These are phyloP conservation scores for Misgurnus mizolepis DNA, from an alignment of 2,113 vertebrate species.

Conservation along the genomic window DNA sequence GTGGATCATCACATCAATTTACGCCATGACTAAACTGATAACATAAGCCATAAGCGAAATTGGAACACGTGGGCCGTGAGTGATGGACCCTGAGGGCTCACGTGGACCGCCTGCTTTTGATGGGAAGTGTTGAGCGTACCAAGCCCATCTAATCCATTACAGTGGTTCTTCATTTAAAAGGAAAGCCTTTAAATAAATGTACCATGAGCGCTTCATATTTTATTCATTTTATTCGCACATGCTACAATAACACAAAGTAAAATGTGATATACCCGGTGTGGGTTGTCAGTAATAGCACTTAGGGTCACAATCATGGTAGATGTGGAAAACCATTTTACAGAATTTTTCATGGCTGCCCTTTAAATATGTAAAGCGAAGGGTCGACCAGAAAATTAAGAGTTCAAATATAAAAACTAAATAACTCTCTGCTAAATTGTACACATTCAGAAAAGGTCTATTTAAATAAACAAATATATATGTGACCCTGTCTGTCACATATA, in stretches of 20 bases:
- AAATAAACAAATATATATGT: too few species aligned
- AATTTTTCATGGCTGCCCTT: neutral
- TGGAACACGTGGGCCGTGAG: slow-evolving; percentile 45
- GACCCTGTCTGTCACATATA: too few species aligned
- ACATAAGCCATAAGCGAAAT: slow-evolving; percentile 45
- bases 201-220: slow-evolving; percentile 24
- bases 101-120: neutral
- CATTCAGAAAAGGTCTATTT: too few species aligned
- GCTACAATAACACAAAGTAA: slow-evolving; percentile 19
- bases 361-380: neutral
- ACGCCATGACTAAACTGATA: slow-evolving; percentile 45
- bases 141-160: slow-evolving; percentile 4
- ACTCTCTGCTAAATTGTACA: neutral
- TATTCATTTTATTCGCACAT: slow-evolving; percentile 27
- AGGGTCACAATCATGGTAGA: neutral
- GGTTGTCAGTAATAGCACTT: slow-evolving; percentile 12
- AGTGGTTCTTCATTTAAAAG: slow-evolving; percentile 35
- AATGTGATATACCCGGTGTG: neutral
- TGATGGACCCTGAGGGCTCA: slow-evolving; percentile 15
- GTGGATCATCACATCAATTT: slow-evolving; percentile 30
- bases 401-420: neutral
- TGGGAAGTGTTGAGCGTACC: neutral
- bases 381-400: neutral
- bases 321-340: neutral
- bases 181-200: slow-evolving; percentile 20